Base-by-base conservation (phyloP, 2,113 vertebrate genomes). In the Holacanthus passer region DNA sequence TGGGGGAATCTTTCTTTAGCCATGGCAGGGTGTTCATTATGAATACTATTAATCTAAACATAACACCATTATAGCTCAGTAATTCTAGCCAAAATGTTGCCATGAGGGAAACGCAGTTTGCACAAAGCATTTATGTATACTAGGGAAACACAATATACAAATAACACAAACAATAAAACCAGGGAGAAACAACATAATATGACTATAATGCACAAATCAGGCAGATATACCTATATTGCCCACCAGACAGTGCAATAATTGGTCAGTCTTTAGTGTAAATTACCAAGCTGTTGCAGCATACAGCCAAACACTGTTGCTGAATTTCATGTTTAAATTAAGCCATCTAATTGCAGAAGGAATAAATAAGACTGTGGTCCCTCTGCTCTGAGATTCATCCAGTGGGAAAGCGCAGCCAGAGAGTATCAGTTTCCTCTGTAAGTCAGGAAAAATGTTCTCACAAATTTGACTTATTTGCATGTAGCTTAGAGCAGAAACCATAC, bases 281-380 rank as follows among this genome's bases (percentile, higher is more conserved):
- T 29, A 32, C 48, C 60, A 74, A 79, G 47, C 58, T 88, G 75
- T 47, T 78, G 50, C 47, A n/a, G 78, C 55, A 7, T 27, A 69
- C 19, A 27, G 65, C 41, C 37, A 63, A 65, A 52, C 16, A 37
- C 73, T 66, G 58, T 52, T 74, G 39, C 62, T 78, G 62, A 74
- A 62, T 83, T 82, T 63, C 60, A 73, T 74, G 37, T 81, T 75
- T 67, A 84, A 88, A 82, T 88, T 39, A 69, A 84, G 43, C 37
- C 52, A 20, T 83, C 65, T 84, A 73, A 67, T 79, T 74, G 65
- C 48, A 80, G 69, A 45, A 5, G 13, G 39, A 71, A 82, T 73
- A 45, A 79, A 78, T 27, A 72, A 48, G 19, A 55, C 62, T 58
- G 14, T 72, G 45, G 45, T 66, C 24, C n/a, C 52, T 64, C 45